Evolutionary conservation across 2,113 vertebrate genomes (phyloP), one percentile per base, ranked within the genome.

Genomic region (Syngnathoides biaculeatus): DNA sequence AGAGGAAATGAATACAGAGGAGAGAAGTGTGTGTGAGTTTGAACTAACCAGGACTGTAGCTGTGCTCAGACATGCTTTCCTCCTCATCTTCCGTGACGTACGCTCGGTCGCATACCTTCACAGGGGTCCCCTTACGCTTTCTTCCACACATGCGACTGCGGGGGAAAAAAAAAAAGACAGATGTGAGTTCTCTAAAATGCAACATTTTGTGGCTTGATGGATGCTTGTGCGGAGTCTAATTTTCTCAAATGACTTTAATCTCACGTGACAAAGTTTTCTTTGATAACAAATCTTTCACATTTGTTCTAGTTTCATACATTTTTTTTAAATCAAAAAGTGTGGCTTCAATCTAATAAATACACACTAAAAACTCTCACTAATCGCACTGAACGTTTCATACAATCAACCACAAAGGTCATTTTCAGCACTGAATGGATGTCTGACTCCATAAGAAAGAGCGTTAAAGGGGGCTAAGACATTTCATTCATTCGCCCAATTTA

Each of bases 21-120:
- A 35, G 30, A 35, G 6, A 14, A 8, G 22, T 45, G 45, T 58
- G 48, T 43, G 48, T 47, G 65, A 64, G 69, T 65, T 19, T 15
- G 24, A 60, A 40, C 64, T 22, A 22, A 93, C 92, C 92, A 20
- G 92, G 91, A 57, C 92, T 92, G 87, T 91, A 92, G 82, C 92
- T 93, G 89, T 93, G 92, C 66, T 93, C 92, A 3, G 92, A 92
- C 85, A 92, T 85, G 81, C 92, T 93, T 76, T 93, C 92, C 83
- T 93, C 92, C 74, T 93, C 92, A 88, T 92, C 92, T 81, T 93
- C 91, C 17, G 92, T 92, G 53, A 92, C 91, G 67, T 91, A 92
- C 5, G 81, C 90, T 59, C 90, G 87, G 70, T 92, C 91, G 67
- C 91, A 92, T 82, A 93, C 91, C 79, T 92, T 92, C 75, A 93